phyloP scores from a whole-genome alignment of 1,140 invertebrate genomes.

The Drosophila melanica region DNA sequence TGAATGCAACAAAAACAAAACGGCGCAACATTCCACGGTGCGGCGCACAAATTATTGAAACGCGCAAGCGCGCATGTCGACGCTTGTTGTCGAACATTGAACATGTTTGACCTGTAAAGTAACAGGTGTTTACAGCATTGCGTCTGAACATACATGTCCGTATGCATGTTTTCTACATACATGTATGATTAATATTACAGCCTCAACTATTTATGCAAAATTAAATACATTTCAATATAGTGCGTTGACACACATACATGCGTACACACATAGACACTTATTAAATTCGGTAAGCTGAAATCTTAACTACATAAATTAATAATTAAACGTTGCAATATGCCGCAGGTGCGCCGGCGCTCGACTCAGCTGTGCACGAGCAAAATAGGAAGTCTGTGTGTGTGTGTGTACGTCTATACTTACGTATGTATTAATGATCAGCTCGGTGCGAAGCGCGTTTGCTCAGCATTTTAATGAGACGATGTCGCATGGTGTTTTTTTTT shows the following conservation, averaged over 20 bases:
- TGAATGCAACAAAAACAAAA: background rate
- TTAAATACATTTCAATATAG: constrained; percentile 21
- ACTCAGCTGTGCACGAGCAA: constrained; percentile 6
- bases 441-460: constrained; percentile 40
- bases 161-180: constrained; percentile 23
- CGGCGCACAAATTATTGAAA: constrained; percentile 16
- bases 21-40: constrained; percentile 19
- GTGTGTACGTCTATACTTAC: background rate
- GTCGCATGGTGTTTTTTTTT: constrained; percentile 30
- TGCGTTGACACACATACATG: constrained; percentile 13
- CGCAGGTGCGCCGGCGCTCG: constrained; percentile 35
- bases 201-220: constrained; percentile 5
- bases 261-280: constrained; percentile 3
- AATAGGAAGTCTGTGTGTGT: background rate
- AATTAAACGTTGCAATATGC: constrained; percentile 24
- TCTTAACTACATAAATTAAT: constrained; percentile 15
- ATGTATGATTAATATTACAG: constrained; percentile 23
- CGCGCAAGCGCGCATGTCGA: constrained; percentile 43
- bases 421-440: constrained; percentile 37
- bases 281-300: constrained; percentile 21
- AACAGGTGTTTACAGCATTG: constrained; percentile 47
- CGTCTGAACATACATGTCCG: constrained; percentile 18
- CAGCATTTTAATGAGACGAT: constrained; percentile 67
- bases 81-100: constrained; percentile 30
- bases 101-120: constrained; percentile 54